Conservation (phyloP, 2,888 invertebrate species). For the Latheticus oryzae region DNA sequence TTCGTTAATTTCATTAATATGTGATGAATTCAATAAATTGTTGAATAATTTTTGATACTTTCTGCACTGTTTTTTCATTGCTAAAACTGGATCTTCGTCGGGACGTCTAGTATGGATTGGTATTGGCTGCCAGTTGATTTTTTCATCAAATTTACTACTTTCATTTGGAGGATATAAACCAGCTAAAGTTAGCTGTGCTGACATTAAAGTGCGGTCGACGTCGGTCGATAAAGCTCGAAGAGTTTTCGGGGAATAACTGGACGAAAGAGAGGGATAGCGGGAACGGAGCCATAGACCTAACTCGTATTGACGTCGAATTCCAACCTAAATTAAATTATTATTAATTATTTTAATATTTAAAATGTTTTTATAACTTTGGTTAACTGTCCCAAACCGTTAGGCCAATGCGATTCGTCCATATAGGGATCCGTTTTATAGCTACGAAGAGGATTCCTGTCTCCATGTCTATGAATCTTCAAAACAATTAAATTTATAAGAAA, state of each 20-base stretch:
- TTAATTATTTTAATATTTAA: slow-evolving; percentile 1
- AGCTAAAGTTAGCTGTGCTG: slow-evolving; percentile 82
- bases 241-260: slow-evolving; percentile 68
- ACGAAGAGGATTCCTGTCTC: slow-evolving; percentile 35
- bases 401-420: slow-evolving; percentile 79
- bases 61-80: slow-evolving; percentile 73
- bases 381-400: slow-evolving; percentile 85
- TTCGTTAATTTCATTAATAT: slow-evolving; percentile 60
- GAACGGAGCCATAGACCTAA: slow-evolving; percentile 62
- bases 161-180: slow-evolving; percentile 76
- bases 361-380: slow-evolving; percentile 72
- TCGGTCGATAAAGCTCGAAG: slow-evolving; percentile 79
- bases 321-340: slow-evolving; percentile 35
- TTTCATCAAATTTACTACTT: slow-evolving; percentile 70
- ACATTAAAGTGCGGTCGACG: slow-evolving; percentile 89
- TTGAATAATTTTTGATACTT: slow-evolving; percentile 70
- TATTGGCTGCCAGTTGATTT: slow-evolving; percentile 79
- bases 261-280: slow-evolving; percentile 73
- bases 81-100: slow-evolving; percentile 48
- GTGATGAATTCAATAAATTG: slow-evolving; percentile 56
- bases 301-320: slow-evolving; percentile 36
- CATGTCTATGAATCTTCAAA: slow-evolving; percentile 39
- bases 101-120: slow-evolving; percentile 77
- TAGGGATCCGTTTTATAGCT: slow-evolving; percentile 85
- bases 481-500: slow-evolving; percentile 3